Evolutionary conservation across 92 coral and sea anemone species (phyloP).

Genomic region (Pocillopora meandrina): DNA sequence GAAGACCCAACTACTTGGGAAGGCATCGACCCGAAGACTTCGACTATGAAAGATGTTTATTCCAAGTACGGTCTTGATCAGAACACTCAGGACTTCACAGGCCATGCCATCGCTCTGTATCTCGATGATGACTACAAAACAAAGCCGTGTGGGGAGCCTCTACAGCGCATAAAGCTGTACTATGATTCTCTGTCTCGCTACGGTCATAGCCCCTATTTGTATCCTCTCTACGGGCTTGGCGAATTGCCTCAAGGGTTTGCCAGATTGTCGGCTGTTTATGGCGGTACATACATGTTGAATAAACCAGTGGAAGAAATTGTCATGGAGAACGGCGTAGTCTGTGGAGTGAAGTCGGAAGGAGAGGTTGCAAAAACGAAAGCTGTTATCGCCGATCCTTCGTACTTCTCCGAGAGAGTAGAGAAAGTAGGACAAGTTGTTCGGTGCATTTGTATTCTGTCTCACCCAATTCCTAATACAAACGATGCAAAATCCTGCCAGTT

Average conservation of each 20-base stretch:
- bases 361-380: constrained; percentile 80
- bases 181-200: constrained; percentile 79
- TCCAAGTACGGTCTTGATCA: constrained; percentile 71
- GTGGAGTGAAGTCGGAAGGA: constrained; percentile 73
- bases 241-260: constrained; percentile 96
- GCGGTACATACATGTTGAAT: constrained; percentile 89
- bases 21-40: constrained; percentile 62
- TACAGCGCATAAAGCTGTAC: constrained; percentile 78
- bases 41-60: constrained; percentile 84
- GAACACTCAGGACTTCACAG: constrained; percentile 89
- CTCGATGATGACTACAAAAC: constrained; percentile 75
- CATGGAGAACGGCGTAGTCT: constrained; percentile 69
- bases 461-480: constrained; percentile 79
- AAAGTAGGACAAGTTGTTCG: constrained; percentile 84
- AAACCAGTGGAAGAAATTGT: constrained; percentile 72
- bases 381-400: constrained; percentile 92
- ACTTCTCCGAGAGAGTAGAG: constrained; percentile 75
- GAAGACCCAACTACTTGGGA: constrained; percentile 77
- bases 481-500: constrained; percentile 86
- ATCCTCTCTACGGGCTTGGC: constrained; percentile 93
- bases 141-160: constrained; percentile 81
- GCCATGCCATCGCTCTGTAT: constrained; percentile 91
- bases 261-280: constrained; percentile 85
- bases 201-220: constrained; percentile 79
- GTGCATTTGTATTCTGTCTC: constrained; percentile 89